Evolutionary conservation across 2,888 invertebrate genomes (phyloP).

Genomic region (Drosophila ezoana): DNA sequence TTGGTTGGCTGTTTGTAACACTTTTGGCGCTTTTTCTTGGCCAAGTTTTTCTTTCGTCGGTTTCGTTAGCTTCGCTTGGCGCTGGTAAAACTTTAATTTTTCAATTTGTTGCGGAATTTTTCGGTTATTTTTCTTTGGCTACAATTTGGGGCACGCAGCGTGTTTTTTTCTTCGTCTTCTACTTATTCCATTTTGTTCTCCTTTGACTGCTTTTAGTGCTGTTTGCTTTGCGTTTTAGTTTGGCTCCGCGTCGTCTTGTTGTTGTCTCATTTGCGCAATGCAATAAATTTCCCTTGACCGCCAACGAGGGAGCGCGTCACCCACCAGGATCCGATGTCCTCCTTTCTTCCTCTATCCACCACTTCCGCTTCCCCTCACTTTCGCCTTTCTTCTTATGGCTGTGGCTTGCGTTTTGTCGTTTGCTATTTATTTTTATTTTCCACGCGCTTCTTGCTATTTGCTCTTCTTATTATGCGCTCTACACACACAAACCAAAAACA

Average conservation of each 20-base stretch:
- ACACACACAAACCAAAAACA: constrained; percentile 24
- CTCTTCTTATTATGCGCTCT: constrained; percentile 67
- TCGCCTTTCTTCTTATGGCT: constrained; percentile 33
- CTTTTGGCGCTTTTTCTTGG: constrained; percentile 48
- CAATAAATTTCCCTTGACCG: constrained; percentile 79
- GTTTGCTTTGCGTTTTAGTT: constrained; percentile 66
- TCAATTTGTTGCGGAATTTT: constrained; percentile 77
- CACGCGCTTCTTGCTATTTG: constrained; percentile 67
- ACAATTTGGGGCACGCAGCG: constrained; percentile 47
- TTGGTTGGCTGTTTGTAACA: constrained; percentile 50
- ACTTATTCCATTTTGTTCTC: background rate
- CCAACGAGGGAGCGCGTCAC: constrained; percentile 76
- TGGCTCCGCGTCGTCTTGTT: constrained; percentile 42
- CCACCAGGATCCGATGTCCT: constrained; percentile 37
- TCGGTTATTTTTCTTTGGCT: constrained; percentile 65
- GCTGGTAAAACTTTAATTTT: constrained; percentile 75
- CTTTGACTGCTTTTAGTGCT: constrained; percentile 38
- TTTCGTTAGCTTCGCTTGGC: constrained; percentile 39
- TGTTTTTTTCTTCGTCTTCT: constrained; percentile 3
- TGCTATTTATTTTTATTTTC: constrained; percentile 74
- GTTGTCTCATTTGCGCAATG: constrained; percentile 78
- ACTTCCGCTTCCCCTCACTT: background rate
- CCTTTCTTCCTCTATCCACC: background rate
- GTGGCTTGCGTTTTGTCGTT: constrained; percentile 60
- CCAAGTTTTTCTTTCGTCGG: constrained; percentile 59